Evolutionary conservation across 2,888 invertebrate genomes (phyloP), one percentile per base, ranked within the genome.

Genomic region (Thymelicus lineola): DNA sequence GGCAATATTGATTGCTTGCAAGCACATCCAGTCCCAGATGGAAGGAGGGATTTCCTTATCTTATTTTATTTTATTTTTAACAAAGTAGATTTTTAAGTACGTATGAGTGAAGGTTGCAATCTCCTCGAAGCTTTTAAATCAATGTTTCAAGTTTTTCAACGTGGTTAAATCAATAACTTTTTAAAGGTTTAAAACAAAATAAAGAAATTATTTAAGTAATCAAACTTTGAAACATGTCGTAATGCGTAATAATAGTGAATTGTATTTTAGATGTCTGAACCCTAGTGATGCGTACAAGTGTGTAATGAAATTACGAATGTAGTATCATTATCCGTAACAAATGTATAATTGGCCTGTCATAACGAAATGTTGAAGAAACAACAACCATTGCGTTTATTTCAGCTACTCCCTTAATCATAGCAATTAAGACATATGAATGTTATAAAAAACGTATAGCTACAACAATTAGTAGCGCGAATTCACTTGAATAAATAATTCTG

Each of bases 401-500:
- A 64, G 63, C 68, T 53, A 58, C 57, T 38, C 69, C 58, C 69
- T 64, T 69, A 69, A 69, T 69, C 58, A 67, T 55, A 70, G 53
- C 50, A 71, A 67, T 73, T 72, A 68, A 66, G 45, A 62, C 66
- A 71, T 55, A 59, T 57, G 67, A 71, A 69, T 66, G 53, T 67
- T 65, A 66, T 58, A 62, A 70, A 69, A 73, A 71, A 71, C 53
- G 68, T 38, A 71, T 50, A 71, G 55, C 70, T 58, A 62, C 75
- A 74, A 76, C 75, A 76, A 79, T 81, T 65, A 70, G 55, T 67
- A 48, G 46, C 77, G 77, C 75, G 77, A 79, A 78, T 77, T 78
- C 74, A 80, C 77, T 80, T 79, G 80, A 78, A 77, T 78, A 82
- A 82, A 85, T 82, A 81, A 83, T 80, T 69, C 72, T 50, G 36